These are phyloP conservation scores for Atta texana DNA, from an alignment of 1,140 invertebrate species.

Conservation along the genomic window DNA sequence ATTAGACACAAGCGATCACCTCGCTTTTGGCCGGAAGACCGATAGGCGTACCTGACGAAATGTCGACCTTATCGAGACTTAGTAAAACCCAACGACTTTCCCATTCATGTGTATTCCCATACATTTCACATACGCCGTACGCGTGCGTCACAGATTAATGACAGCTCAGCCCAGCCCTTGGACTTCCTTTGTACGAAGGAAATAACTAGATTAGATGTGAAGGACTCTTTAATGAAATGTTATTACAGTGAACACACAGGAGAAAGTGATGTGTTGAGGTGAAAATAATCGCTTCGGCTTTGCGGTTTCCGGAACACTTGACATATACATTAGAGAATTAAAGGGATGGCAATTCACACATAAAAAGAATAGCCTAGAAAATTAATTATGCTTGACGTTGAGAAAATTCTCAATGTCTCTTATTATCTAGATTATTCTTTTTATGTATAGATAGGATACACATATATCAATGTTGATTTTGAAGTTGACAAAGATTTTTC, in stretches of 20 bases:
- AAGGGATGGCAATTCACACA: not conserved
- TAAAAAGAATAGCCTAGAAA: not conserved
- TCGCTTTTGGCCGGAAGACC: conserved; percentile 26
- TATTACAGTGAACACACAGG: not conserved
- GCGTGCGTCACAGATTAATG: conserved; percentile 16
- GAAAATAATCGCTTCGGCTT: conserved; percentile 16
- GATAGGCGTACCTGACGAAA: conserved; percentile 21
- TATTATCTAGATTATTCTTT: not conserved
- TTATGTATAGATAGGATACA: no score
- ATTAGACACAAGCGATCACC: conserved; percentile 31
- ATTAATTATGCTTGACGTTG: conserved; percentile 10
- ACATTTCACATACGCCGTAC: not conserved
- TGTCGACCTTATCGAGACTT: conserved; percentile 38
- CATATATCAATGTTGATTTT: not conserved
- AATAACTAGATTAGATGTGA: conserved; percentile 18
- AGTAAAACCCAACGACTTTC: conserved; percentile 44
- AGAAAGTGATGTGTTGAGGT: not conserved
- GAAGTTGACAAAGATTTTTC: not conserved
- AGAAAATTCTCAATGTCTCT: not conserved
- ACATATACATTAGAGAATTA: not conserved
- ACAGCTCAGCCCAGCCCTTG: not conserved
- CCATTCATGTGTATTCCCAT: conserved; percentile 35
- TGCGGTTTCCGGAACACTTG: conserved; percentile 19
- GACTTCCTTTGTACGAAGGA: conserved; percentile 28
- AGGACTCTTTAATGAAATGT: conserved; percentile 32